Evolutionary conservation across 2,113 vertebrate species (phyloP).

Genomic region (Clarias batrachus): DNA sequence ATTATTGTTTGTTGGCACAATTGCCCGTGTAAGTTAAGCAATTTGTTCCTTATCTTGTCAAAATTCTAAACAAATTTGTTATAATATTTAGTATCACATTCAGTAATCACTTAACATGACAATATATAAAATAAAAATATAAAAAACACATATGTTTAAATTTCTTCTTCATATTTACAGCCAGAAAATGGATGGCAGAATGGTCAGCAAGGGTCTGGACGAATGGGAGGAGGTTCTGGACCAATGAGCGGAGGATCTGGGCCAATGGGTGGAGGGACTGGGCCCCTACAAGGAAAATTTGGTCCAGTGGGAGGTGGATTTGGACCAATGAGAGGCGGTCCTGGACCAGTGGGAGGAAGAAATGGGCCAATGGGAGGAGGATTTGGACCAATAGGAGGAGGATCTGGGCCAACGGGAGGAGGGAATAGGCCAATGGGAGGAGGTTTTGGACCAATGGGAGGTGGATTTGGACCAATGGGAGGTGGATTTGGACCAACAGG

Average conservation of each 20-base stretch:
- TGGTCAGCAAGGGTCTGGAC: not conserved
- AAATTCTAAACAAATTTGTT: not conserved
- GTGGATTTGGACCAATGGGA: not conserved
- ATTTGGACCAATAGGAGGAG: not conserved
- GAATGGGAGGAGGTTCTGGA: not conserved
- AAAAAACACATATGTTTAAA: not conserved
- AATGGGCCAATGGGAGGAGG: not conserved
- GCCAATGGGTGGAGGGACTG: not conserved
- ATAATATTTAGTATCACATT: too few species aligned
- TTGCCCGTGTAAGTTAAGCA: constrained; percentile 35
- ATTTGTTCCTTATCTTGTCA: not conserved
- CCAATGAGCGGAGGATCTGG: not conserved
- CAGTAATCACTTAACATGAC: too few species aligned
- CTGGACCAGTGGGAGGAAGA: not conserved
- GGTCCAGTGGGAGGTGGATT: not conserved
- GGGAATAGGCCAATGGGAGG: not conserved
- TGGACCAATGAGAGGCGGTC: not conserved
- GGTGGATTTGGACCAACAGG: not conserved
- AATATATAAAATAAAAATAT: too few species aligned
- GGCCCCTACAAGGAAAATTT: not conserved
- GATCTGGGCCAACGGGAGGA: not conserved
- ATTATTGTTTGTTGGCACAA: constrained; percentile 28
- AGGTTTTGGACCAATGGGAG: not conserved
- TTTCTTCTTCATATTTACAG: not conserved
- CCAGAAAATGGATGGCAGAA: not conserved